phyloP scores from a whole-genome alignment of 2,888 invertebrate genomes.

The Athalia circularis region DNA sequence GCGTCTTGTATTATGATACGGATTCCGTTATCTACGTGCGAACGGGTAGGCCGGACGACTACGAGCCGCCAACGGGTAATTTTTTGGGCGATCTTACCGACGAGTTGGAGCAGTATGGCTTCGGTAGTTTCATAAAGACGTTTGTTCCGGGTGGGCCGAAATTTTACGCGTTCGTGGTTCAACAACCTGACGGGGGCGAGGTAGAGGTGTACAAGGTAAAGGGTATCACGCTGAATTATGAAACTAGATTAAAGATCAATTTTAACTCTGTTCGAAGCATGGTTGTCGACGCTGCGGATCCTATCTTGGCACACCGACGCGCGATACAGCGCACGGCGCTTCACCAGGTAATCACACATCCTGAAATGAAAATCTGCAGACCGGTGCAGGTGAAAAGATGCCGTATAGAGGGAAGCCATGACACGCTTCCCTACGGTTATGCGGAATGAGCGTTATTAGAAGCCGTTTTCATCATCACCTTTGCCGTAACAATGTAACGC shows the following conservation, averaged over 20 bases:
- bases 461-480: not conserved
- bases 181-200: constrained; percentile 37
- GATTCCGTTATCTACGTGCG: constrained; percentile 64
- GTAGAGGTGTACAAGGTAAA: constrained; percentile 49
- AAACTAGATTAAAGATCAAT: constrained; percentile 45
- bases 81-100: constrained; percentile 57
- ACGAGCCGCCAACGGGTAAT: constrained; percentile 55
- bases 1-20: constrained; percentile 68
- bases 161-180: constrained; percentile 63
- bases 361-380: constrained; percentile 10
- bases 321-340: not conserved
- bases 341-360: constrained; percentile 2
- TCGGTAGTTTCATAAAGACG: constrained; percentile 60
- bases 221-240: constrained; percentile 51
- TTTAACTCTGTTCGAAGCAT: constrained; percentile 43
- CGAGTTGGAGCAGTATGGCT: constrained; percentile 54
- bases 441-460: not conserved
- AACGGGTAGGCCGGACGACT: constrained; percentile 24
- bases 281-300: not conserved
- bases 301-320: not conserved
- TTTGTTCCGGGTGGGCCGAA: constrained; percentile 68
- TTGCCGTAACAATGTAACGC: not conserved
- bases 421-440: constrained; percentile 1
- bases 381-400: not conserved
- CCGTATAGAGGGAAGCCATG: not conserved